phyloP scores from a whole-genome alignment of 2,888 invertebrate genomes.

The Drosophila conformis region DNA sequence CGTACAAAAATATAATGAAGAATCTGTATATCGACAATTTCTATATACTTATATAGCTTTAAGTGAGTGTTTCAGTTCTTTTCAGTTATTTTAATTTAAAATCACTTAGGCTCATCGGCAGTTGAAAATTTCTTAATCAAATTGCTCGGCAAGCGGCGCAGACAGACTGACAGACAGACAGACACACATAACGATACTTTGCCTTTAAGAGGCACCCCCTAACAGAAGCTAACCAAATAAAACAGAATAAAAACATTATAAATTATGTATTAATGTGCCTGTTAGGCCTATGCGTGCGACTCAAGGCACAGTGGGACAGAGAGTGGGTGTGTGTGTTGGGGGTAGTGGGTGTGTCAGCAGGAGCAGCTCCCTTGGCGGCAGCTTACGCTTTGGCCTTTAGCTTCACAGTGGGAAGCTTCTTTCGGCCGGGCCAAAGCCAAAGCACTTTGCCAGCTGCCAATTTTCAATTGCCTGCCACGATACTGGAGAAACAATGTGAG shows the following conservation, averaged over 20 bases:
- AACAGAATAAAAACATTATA: constrained; percentile 76
- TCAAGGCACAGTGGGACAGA: constrained; percentile 21
- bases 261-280: constrained; percentile 82
- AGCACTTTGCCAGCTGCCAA: constrained; percentile 76
- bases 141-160: constrained; percentile 32
- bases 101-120: constrained; percentile 38
- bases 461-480: constrained; percentile 74
- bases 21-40: neutral
- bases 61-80: constrained; percentile 1
- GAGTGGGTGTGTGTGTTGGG: constrained; percentile 14
- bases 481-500: constrained; percentile 47
- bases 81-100: constrained; percentile 23
- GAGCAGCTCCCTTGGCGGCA: constrained; percentile 25
- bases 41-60: neutral
- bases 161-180: neutral
- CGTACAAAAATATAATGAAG: neutral
- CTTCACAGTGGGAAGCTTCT: constrained; percentile 20
- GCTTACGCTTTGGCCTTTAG: constrained; percentile 43
- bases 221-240: constrained; percentile 39
- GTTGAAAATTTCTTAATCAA: constrained; percentile 56
- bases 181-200: constrained; percentile 9
- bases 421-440: constrained; percentile 41
- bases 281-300: constrained; percentile 57
- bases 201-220: constrained; percentile 17
- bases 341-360: constrained; percentile 29